Base-by-base conservation (phyloP, 2,797 vertebrate species). In the Meda fulgida region DNA sequence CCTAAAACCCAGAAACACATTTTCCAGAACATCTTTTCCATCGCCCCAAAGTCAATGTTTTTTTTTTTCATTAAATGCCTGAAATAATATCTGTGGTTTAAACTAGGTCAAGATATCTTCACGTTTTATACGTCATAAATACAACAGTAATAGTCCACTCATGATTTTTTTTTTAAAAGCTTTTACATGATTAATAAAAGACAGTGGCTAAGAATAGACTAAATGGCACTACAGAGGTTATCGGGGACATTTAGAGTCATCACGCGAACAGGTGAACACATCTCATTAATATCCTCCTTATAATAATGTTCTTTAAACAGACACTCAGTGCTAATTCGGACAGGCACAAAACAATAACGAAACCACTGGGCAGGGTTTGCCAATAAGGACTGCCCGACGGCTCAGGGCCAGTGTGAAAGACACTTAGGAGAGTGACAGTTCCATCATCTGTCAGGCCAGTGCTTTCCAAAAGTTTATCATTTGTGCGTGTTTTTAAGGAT, bases 1-100 rank as follows among this genome's bases (percentile, higher is more conserved):
- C 13, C 2, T 7, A 65, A 29, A 65, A 31, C 26, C 26, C 26
- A 65, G 60, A 29, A 65, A 65, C 14, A 31, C 3, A 2, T 16
- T 63, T 29, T 16, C 26, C 26, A 29, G 26, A 7, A 60, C 1
- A 26, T 10, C 10, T 26, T 60, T 60, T 26, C n/a, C 9, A n/a
- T 58, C 0, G 0, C 55, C 23, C 23, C 10, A 58, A 60, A 16
- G 26, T 14, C 26, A 29, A 3, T 63, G 26, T 0, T 0, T 29
- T 29, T 0, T 29, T 29, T 63, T 63, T 29, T 16, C 0, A 29
- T 7, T 29, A 63, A 29, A 63, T 63, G 26, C 13, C 26, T 63
- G 26, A 63, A 63, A 63, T 60, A 60, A 60, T 63, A 13, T 29
- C 58, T 29, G n/a, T 29, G 58, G n/a, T 63, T 63, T 63, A 60